Evolutionary conservation across 2,888 invertebrate genomes (phyloP), one percentile per base, ranked within the genome.

Genomic region (Cetonia aurata): DNA sequence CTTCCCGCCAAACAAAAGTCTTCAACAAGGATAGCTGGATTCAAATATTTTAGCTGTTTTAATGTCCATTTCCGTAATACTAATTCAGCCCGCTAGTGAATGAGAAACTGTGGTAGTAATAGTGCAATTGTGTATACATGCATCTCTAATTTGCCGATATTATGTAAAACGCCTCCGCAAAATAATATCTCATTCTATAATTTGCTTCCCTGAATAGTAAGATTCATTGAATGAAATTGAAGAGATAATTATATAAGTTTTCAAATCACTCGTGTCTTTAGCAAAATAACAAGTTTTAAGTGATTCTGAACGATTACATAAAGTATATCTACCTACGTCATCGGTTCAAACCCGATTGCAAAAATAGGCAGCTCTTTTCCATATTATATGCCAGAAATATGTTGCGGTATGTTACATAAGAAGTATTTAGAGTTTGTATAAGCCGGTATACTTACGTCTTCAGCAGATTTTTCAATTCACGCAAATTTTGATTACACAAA

Each of bases 401-500:
- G n/a, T 56, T 37, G 55, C 55, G 15, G 33, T 15, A 15, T 9
- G 15, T 56, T 56, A 56, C 33, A 56, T 56, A 56, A 56, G 33
- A 9, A 13, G 55, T 37, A 37, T 37, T 56, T 56, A 56, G 15
- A 13, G 37, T 37, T 56, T 56, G 55, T 56, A 13, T 56, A 56
- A 56, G 55, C 6, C 2, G 9, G 8, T 56, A 56, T 37, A 56
- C 37, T 56, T 56, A 33, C 55, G 55, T 56, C 55, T 56, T 56
- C 37, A 33, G 15, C 33, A 56, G 15, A 33, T 56, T 56, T 33
- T 56, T 56, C 55, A 33, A 56, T 56, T 56, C 55, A 56, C 55
- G 55, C 41, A 56, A 37, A 56, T 56, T 56, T 56, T 15, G 37
- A 56, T 56, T 56, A 56, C 55, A 56, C 55, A 56, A 56, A 56